Conservation (phyloP, 2,797 vertebrate species). For the Sciurus carolinensis region DNA sequence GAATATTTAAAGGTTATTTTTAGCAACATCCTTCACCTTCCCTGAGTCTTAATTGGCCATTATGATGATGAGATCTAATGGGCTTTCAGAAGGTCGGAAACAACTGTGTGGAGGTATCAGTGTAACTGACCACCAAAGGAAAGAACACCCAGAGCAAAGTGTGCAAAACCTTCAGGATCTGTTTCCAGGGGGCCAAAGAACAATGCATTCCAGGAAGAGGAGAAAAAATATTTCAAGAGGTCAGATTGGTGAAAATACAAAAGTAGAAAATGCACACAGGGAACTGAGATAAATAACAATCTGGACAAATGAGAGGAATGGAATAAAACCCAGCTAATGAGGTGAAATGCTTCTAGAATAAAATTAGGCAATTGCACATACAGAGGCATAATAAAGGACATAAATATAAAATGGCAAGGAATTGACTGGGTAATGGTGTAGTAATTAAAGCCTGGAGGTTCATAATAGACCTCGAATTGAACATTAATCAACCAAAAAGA, state of each 20-base stretch:
- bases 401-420: slow-evolving; percentile 85
- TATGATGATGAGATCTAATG: not conserved
- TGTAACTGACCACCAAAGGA: not conserved
- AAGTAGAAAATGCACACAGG: not conserved
- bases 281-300: slow-evolving; percentile 72
- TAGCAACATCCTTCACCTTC: not conserved
- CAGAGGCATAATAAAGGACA: slow-evolving; percentile 80
- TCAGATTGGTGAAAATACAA: not conserved
- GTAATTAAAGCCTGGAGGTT: slow-evolving; percentile 85
- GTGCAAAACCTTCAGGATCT: not conserved
- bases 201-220: not conserved
- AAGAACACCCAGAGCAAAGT: not conserved
- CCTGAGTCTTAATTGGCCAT: not conserved
- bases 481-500: slow-evolving; percentile 81
- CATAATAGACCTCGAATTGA: slow-evolving; percentile 76
- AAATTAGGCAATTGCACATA: slow-evolving; percentile 78
- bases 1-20: slow-evolving; percentile 37
- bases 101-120: not conserved
- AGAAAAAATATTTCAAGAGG: not conserved
- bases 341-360: slow-evolving; percentile 78
- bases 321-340: slow-evolving; percentile 76
- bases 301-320: slow-evolving; percentile 70
- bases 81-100: not conserved
- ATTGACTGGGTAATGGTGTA: slow-evolving; percentile 81
- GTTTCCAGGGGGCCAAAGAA: slow-evolving; percentile 28